These are phyloP conservation scores for Pelodytes ibericus DNA, from an alignment of 2,797 vertebrate genomes.

Conservation along the genomic window DNA sequence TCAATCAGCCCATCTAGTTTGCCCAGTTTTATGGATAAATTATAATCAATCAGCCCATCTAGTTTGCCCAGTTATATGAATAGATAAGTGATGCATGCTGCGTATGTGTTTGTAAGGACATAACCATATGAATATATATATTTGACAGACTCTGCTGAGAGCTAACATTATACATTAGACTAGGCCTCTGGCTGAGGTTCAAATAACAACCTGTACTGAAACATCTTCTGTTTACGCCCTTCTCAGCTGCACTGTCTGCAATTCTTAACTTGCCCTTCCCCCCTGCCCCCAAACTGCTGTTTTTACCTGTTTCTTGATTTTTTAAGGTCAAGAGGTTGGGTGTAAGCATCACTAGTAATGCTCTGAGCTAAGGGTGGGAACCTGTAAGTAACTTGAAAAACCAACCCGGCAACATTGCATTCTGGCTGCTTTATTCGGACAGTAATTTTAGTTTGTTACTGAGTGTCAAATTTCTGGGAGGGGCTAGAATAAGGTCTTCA, in stretches of 20 bases:
- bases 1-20: too few relatives aligned
- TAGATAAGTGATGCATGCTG: too few relatives aligned
- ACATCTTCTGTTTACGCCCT: not conserved
- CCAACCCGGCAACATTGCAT: conserved; percentile 45
- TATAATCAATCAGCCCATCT: too few relatives aligned
- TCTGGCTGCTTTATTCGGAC: conserved; percentile 26
- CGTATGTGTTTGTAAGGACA: too few relatives aligned
- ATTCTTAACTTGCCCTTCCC: not conserved
- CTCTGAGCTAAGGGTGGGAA: conserved; percentile 39
- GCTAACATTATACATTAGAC: too few relatives aligned
- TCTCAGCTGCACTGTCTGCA: not conserved
- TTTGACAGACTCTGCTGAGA: too few relatives aligned
- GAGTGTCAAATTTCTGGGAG: conserved; percentile 46
- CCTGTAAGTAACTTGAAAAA: conserved; percentile 41
- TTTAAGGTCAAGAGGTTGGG: conserved; percentile 45
- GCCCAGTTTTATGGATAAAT: too few relatives aligned
- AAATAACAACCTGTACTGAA: not conserved
- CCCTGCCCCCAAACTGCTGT: too few relatives aligned
- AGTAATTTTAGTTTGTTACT: conserved; percentile 38
- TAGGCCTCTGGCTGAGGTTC: not conserved
- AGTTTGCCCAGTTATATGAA: too few relatives aligned
- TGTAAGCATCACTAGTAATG: conserved; percentile 1
- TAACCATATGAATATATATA: too few relatives aligned
- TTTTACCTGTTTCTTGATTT: not conserved
- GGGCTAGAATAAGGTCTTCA: conserved; percentile 33